A percentile compares a stretch with the other conserved stretches of the same genome.
Evolutionary conservation across 2,113 vertebrate genomes (phyloP).

Genomic region (Cyanoliseus patagonus): DNA sequence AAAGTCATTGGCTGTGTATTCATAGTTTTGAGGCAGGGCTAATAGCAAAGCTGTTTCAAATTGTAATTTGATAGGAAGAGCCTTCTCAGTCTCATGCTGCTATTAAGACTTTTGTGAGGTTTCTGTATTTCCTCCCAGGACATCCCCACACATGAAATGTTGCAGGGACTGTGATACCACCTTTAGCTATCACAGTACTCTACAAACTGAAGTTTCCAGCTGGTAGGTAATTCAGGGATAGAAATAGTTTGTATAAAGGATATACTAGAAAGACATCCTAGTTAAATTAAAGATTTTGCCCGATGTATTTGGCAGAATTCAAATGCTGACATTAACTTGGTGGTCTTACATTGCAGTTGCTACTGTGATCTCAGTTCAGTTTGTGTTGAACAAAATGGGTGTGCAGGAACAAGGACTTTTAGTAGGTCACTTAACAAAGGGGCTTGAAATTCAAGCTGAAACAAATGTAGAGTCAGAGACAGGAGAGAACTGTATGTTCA

Average conservation of each 20-base stretch:
- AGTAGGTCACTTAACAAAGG: too few species aligned
- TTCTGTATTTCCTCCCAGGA: background rate
- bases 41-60: background rate
- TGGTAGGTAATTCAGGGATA: background rate
- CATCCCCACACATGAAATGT: background rate
- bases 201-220: background rate
- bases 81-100: background rate
- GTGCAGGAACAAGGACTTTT: too few species aligned
- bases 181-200: background rate
- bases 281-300: background rate
- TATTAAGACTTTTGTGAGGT: background rate
- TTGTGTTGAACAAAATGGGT: too few species aligned
- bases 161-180: background rate
- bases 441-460: too few species aligned
- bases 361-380: too few species aligned
- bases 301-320: background rate
- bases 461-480: too few species aligned
- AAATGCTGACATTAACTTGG: background rate
- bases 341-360: background rate
- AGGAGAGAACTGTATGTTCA: too few species aligned
- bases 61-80: background rate
- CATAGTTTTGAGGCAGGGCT: background rate
- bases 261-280: background rate
- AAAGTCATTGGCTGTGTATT: background rate
- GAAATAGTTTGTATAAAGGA: background rate